Evolutionary conservation across 2,888 invertebrate species (phyloP).

Genomic region (Orthosia gothica): DNA sequence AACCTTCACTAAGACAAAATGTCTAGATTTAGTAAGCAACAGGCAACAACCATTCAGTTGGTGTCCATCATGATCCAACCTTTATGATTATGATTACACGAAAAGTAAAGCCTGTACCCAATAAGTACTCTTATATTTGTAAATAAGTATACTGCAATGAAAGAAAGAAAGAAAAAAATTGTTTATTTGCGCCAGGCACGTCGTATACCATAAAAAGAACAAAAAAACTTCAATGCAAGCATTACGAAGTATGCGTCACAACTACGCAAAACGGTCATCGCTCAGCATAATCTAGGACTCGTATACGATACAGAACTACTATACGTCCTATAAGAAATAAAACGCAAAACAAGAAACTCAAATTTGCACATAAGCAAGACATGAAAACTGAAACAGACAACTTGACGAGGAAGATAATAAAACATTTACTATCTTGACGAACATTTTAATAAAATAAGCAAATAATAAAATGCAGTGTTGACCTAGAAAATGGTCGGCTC

Average conservation of each 20-base stretch:
- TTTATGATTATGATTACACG: background rate
- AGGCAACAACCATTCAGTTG: background rate
- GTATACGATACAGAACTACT: too few relatives aligned
- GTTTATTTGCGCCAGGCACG: too few relatives aligned
- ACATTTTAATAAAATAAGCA: slow-evolving; percentile 71
- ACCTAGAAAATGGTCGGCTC: slow-evolving; percentile 72
- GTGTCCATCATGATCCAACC: background rate
- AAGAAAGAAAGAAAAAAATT: too few relatives aligned
- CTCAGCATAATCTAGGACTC: too few relatives aligned
- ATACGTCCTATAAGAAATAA: background rate
- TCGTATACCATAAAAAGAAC: too few relatives aligned
- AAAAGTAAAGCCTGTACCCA: background rate
- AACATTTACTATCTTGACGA: slow-evolving; percentile 52
- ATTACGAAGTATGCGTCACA: too few relatives aligned
- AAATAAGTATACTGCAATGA: too few relatives aligned
- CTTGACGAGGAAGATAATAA: slow-evolving; percentile 41
- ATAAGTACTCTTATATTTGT: too few relatives aligned
- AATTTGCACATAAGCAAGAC: background rate
- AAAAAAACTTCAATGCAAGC: too few relatives aligned
- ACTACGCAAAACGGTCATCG: too few relatives aligned
- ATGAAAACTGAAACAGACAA: slow-evolving; percentile 20
- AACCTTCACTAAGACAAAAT: background rate
- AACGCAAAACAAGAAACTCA: slow-evolving; percentile 4
- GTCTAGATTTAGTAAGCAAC: background rate
- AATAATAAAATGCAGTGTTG: slow-evolving; percentile 77